phyloP scores from a whole-genome alignment of 2,797 vertebrate genomes.

The Lacerta agilis region DNA sequence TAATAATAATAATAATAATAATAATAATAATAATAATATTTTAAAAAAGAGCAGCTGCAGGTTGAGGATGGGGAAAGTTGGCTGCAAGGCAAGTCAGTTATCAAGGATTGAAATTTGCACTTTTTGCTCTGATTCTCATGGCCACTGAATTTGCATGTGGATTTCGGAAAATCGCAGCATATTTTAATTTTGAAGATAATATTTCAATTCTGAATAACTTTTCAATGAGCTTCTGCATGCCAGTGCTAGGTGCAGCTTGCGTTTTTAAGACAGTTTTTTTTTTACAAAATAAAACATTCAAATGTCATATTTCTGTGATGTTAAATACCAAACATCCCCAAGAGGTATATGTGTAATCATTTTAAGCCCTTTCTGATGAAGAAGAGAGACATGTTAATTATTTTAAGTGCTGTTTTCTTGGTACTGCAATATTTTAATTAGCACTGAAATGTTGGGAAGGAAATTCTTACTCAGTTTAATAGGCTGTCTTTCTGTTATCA shows the following conservation, averaged over 20 bases:
- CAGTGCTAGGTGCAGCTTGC: not conserved
- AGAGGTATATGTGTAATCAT: constrained; percentile 1
- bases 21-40: no score
- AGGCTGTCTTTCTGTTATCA: not conserved
- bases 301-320: constrained; percentile 25
- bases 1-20: no score
- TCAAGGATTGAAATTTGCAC: not conserved
- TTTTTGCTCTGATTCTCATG: not conserved
- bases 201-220: not conserved
- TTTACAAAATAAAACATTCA: not conserved
- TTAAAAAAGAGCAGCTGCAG: not conserved
- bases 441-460: constrained; percentile 21
- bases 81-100: not conserved
- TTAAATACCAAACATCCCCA: constrained; percentile 32
- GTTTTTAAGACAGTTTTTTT: not conserved
- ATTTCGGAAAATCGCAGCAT: not conserved
- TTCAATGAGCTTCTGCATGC: not conserved
- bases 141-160: not conserved
- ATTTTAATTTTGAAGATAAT: not conserved
- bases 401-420: constrained; percentile 28
- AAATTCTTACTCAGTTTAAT: constrained; percentile 18
- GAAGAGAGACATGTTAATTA: constrained; percentile 27
- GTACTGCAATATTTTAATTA: constrained; percentile 36
- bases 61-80: no score
- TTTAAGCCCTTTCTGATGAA: constrained; percentile 23